phyloP scores from a whole-genome alignment of 2,888 invertebrate genomes.

The Macrosoma leucophasiata region DNA sequence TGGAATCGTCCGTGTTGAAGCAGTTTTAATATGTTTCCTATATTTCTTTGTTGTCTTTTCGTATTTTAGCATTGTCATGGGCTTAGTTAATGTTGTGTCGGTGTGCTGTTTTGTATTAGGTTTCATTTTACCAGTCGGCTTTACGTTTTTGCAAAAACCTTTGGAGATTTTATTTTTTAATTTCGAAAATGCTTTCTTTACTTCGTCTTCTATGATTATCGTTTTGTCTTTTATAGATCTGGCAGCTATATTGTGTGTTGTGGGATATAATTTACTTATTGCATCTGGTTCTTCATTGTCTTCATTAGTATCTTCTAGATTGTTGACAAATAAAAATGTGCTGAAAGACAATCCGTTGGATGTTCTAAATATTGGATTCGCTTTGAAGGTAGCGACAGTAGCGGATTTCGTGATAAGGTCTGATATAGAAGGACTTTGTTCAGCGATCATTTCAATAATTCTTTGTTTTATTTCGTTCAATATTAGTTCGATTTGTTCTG shows the following conservation, averaged over 20 bases:
- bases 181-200: constrained; percentile 38
- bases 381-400: constrained; percentile 36
- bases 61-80: constrained; percentile 1
- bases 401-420: constrained; percentile 37
- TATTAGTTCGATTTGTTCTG: constrained; percentile 43
- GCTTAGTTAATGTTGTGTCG: neutral
- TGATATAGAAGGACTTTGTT: constrained; percentile 33
- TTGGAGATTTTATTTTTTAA: constrained; percentile 37
- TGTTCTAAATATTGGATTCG: constrained; percentile 29
- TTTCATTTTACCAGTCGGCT: constrained; percentile 28
- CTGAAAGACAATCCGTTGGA: constrained; percentile 21
- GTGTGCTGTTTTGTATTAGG: constrained; percentile 9
- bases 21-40: constrained; percentile 4
- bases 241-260: constrained; percentile 23
- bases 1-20: constrained; percentile 22
- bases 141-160: constrained; percentile 31
- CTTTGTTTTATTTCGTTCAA: constrained; percentile 44
- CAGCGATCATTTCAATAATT: constrained; percentile 34
- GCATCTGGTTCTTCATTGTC: constrained; percentile 8
- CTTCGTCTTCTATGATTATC: constrained; percentile 33
- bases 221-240: constrained; percentile 35
- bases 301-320: constrained; percentile 20
- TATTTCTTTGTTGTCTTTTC: constrained; percentile 7
- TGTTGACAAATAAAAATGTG: constrained; percentile 23
- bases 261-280: constrained; percentile 14